These are phyloP conservation scores for Probaryconus sp. DNA, from an alignment of 1,140 invertebrate species.

Conservation along the genomic window DNA sequence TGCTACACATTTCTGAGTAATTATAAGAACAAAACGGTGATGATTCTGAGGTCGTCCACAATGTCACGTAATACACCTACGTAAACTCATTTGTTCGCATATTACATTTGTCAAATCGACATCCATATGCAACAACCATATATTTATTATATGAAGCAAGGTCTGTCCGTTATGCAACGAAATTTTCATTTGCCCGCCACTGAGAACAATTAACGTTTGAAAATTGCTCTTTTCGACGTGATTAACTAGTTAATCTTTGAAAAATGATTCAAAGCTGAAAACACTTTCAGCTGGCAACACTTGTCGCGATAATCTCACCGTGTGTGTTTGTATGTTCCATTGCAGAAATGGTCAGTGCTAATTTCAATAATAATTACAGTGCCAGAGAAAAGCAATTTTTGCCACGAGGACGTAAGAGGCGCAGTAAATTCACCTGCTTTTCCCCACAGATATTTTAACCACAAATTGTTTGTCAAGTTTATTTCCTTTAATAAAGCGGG, in stretches of 20 bases:
- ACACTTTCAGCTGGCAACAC: no score
- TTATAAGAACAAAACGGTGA: slow-evolving; percentile 17
- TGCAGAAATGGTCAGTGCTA: slow-evolving; percentile 41
- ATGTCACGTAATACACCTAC: slow-evolving; percentile 46
- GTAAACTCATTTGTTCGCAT: slow-evolving; percentile 24
- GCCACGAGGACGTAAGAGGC: no score
- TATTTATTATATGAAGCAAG: slow-evolving; percentile 34
- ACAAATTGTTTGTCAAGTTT: slow-evolving; percentile 32
- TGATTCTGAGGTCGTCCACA: slow-evolving; percentile 24
- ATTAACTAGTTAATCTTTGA: no score
- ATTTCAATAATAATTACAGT: slow-evolving; percentile 44
- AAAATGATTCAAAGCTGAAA: no score
- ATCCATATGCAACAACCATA: slow-evolving; percentile 1
- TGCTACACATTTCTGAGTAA: slow-evolving; percentile 52
- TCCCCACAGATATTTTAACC: no score
- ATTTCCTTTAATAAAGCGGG: slow-evolving; percentile 20
- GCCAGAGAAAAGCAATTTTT: no score
- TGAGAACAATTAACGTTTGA: no score
- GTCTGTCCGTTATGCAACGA: slow-evolving; percentile 22
- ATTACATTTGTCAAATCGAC: slow-evolving; percentile 16
- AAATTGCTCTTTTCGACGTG: no score
- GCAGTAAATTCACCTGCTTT: not conserved
- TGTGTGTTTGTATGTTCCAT: no score
- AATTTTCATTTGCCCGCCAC: slow-evolving; percentile 20
- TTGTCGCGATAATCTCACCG: no score